Evolutionary conservation across 2,888 invertebrate species (phyloP).

Genomic region (Amphipoea oculea): DNA sequence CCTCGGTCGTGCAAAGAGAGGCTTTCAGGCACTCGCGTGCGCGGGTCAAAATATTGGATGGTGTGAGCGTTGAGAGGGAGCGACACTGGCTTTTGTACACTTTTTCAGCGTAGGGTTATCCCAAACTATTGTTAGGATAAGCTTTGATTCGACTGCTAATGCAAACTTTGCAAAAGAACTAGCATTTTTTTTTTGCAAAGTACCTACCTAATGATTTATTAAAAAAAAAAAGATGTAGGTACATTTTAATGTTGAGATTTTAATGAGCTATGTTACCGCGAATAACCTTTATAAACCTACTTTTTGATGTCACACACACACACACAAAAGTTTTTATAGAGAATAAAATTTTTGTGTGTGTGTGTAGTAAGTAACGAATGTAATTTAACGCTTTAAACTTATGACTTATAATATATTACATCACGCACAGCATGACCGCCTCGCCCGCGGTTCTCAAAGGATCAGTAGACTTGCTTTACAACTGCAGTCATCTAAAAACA

Average conservation of each 20-base stretch:
- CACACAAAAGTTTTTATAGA: neutral
- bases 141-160: conserved; percentile 27
- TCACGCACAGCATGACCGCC: conserved; percentile 18
- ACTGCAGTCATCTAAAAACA: neutral
- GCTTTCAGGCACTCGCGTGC: conserved; percentile 74
- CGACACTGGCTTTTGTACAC: conserved; percentile 20
- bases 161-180: neutral
- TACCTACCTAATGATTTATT: neutral
- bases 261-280: neutral
- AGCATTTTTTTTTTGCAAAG: neutral
- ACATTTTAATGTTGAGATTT: neutral
- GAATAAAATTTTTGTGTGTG: no score
- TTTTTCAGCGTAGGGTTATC: conserved; percentile 3
- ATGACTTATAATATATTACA: neutral
- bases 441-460: neutral
- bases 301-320: neutral
- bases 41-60: conserved; percentile 62
- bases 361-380: neutral
- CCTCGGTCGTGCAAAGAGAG: conserved; percentile 76
- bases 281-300: neutral
- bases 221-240: fast-evolving
- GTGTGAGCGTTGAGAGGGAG: conserved; percentile 63
- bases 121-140: neutral
- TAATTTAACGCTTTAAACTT: conserved; percentile 17
- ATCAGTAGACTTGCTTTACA: conserved; percentile 14